phyloP scores from a whole-genome alignment of 2,113 vertebrate genomes.

The Herpetotheres cachinnans region DNA sequence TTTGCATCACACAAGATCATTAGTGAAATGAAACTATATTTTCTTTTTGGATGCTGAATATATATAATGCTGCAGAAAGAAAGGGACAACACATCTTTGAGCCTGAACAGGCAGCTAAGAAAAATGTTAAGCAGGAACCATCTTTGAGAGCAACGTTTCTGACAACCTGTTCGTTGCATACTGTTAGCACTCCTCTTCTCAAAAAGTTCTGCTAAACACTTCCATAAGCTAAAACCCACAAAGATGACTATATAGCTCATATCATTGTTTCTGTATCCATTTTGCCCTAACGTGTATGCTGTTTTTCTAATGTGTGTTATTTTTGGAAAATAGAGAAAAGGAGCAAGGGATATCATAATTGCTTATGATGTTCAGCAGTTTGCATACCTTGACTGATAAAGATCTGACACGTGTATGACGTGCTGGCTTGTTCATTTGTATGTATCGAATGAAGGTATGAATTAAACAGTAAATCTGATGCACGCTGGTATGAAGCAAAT shows the following conservation, averaged over 20 bases:
- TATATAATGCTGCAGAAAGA: background rate
- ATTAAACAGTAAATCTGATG: background rate
- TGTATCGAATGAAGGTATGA: background rate
- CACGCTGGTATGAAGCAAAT: background rate
- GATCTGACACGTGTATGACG: background rate
- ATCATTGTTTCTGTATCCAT: background rate
- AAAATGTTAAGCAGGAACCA: background rate
- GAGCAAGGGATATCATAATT: background rate
- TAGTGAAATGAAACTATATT: background rate
- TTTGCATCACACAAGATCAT: background rate
- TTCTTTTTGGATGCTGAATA: background rate
- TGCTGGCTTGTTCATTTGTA: background rate
- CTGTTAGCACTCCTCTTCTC: background rate
- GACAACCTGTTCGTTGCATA: background rate
- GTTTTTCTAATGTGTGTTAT: background rate
- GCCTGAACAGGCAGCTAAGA: background rate
- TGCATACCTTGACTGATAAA: background rate
- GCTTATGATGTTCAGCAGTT: background rate
- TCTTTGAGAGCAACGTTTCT: rapidly evolving
- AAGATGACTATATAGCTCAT: background rate
- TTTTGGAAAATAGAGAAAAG: background rate
- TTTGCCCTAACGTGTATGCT: rapidly evolving
- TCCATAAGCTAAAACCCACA: background rate
- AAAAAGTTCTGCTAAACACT: background rate
- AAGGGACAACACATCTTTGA: background rate